Evolutionary conservation across 2,888 invertebrate genomes (phyloP).

Genomic region (Epinotia bilunana): DNA sequence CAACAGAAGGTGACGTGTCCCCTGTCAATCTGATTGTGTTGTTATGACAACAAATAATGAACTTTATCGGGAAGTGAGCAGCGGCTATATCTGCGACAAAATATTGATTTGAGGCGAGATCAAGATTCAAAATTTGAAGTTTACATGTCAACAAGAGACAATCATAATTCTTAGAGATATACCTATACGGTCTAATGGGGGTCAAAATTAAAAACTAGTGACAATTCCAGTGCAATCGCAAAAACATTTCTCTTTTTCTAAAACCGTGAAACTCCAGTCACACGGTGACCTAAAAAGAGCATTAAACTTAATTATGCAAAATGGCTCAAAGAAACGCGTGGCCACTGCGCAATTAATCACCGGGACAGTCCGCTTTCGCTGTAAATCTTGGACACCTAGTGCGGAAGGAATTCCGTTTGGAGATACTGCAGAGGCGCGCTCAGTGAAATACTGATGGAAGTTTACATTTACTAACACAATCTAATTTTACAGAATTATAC

Average conservation of each 20-base stretch:
- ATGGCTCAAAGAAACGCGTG: constrained; percentile 38
- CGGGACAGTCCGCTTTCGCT: constrained; percentile 26
- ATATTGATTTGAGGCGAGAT: too few relatives aligned
- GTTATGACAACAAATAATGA: constrained; percentile 2
- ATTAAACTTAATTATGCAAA: constrained; percentile 41
- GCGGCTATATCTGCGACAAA: background rate
- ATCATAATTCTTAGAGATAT: too few relatives aligned
- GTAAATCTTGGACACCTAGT: constrained; percentile 46
- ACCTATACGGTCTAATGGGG: too few relatives aligned
- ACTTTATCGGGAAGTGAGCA: background rate
- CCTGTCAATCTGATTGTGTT: constrained; percentile 19
- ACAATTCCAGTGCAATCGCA: background rate
- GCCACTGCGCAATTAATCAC: constrained; percentile 38
- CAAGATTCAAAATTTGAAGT: too few relatives aligned
- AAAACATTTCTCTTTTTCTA: background rate
- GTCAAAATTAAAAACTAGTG: background rate
- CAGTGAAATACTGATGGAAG: constrained; percentile 2
- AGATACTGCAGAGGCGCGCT: background rate
- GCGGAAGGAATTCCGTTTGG: constrained; percentile 28
- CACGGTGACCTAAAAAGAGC: constrained; percentile 10
- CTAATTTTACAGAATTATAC: background rate
- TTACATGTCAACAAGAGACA: too few relatives aligned
- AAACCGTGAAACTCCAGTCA: background rate
- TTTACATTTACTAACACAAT: background rate
- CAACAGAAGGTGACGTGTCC: constrained; percentile 19